Base-by-base conservation (phyloP, 2,113 vertebrate species). In the Pycnonotus jocosus region DNA sequence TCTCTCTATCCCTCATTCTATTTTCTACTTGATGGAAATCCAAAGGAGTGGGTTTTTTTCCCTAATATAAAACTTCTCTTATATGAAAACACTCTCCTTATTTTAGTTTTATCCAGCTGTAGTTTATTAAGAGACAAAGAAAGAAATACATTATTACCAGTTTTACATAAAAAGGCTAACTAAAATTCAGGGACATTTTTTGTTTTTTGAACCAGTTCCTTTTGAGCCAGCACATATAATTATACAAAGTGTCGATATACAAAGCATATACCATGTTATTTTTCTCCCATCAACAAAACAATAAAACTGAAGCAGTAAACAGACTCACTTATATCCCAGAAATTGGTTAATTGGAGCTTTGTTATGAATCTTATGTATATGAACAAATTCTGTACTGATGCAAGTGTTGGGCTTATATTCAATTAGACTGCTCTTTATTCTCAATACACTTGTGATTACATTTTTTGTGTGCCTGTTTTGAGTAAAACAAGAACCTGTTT, bases 161-260 rank as follows among this genome's bases (percentile, higher is more conserved):
- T 38, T 64, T 62, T 57, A 62, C 31, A 58, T 33, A 5, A 82
- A 93, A 61, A 44, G 16, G 6, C 12, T 76, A 66, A 68, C 7
- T 19, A 62, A 87, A 68, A 57, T 3, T 76, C 18, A 38, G 8
- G 35, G 6, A 35, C 6, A n/a, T 40, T 35, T 48, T 47, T 56
- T 0, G 0, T 0, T 44, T 60, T 62, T 80, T 57, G 3, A 66
- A 48, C 6, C 35, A 66, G 14, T 14, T 85, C 7, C 3, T 56
- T 10, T 25, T 33, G 8, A 88, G 21, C 3, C 21, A 79, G 18
- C 4, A 51, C 61, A 51, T 25, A 11, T 2, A 73, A 42, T 15
- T n/a, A 51, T 31, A 7, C 4, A 40, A 58, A 58, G 11, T 50
- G 6, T 64, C 76, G 19, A 15, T 33, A 87, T 44, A 48, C 16